phyloP scores from a whole-genome alignment of 2,797 vertebrate genomes.

The Nothura maculosa region DNA sequence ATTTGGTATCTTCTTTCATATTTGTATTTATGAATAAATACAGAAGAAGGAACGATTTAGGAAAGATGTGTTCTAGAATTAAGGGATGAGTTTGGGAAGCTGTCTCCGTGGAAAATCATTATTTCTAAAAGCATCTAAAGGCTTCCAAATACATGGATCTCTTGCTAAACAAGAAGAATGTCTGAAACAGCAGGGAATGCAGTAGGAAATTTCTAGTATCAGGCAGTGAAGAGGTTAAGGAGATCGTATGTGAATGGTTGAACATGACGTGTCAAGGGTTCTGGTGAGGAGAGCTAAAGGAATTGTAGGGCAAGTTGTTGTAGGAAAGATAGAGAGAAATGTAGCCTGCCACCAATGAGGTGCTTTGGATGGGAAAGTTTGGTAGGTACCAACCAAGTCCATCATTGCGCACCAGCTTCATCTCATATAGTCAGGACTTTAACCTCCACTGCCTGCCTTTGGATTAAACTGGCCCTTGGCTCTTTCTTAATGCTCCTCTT shows the following conservation, averaged over 20 bases:
- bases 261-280: neutral
- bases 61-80: neutral
- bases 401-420: too few species aligned
- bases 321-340: neutral
- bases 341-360: too few species aligned
- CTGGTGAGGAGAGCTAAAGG: neutral
- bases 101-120: neutral
- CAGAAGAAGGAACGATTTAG: neutral
- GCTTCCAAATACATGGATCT: neutral
- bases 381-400: too few species aligned
- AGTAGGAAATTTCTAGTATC: neutral
- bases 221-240: neutral
- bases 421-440: too few species aligned
- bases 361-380: too few species aligned
- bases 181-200: neutral
- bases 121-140: neutral
- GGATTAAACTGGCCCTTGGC: too few species aligned
- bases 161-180: neutral
- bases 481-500: too few species aligned
- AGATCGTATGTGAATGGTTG: neutral
- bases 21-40: neutral
- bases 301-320: neutral
- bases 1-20: neutral
- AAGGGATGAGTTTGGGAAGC: accelerated
- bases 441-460: too few species aligned